Base-by-base conservation (phyloP, 1,140 invertebrate species). In the Drosophila kanapiae region DNA sequence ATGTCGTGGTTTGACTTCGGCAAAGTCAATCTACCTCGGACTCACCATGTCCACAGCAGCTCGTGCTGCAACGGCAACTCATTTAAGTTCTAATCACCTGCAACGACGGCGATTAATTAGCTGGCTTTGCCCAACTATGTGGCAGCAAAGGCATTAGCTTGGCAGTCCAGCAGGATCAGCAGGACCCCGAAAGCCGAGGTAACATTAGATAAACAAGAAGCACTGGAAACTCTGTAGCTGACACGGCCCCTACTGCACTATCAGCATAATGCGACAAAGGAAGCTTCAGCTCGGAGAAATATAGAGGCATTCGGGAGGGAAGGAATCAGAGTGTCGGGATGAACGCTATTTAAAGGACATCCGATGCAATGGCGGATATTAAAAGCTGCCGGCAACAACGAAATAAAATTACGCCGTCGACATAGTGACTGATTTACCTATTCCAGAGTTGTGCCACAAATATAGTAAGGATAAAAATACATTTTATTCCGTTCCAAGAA, bases 41-140 rank as follows among this genome's bases (percentile, higher is more conserved):
- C 4, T 49, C 14, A 2, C 38, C 18, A 10, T 14, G 16, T 29
- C 16, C 38, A 27, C 11, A 18, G 62, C 16, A 42, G 9, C 38
- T 57, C 48, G 48, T 59, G 60, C 60, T 76, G 81, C 81, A 83
- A 71, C 45, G 43, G 48, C 48, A 62, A 62, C 81, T 83, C 81
- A 83, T 84, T 84, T 80, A 84, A 84, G 81, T 77, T 84, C 81
- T 84, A 84, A 84, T 84, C 81, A 84, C 76, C 81, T 84, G 80
- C 81, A 84, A 84, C 81, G 76, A 79, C 77, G 72, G 75, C 81
- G 80, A 84, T 84, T 84, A 84, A 84, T 84, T 84, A 84, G 77
- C 67, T 74, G 63, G 68, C 64, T 78, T 54, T 79, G 58, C 61
- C 69, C 71, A 79, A 69, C 75, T 62, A 67, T 79, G 64, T 74